Conservation (phyloP, 2,113 vertebrate species). For the Argyrosomus japonicus region DNA sequence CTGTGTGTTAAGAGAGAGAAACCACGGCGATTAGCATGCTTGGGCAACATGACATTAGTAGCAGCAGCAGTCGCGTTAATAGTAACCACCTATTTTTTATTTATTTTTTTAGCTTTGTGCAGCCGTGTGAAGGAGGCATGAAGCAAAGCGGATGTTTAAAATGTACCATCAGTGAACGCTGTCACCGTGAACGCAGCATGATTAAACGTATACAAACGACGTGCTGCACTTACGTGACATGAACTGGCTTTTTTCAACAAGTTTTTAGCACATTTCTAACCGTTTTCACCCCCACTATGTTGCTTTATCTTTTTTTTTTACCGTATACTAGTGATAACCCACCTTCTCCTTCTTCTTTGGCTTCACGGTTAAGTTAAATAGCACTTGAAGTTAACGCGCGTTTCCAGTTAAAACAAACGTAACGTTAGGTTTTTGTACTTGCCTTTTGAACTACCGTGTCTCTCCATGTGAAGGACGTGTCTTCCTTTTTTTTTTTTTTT, state of each 20-base stretch:
- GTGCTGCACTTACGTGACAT: neutral
- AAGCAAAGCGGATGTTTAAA: conserved; percentile 64
- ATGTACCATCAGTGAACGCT: conserved; percentile 31
- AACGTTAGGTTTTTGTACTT: neutral
- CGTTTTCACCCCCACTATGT: neutral
- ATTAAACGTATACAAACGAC: neutral
- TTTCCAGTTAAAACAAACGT: too few species aligned
- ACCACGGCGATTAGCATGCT: conserved; percentile 42
- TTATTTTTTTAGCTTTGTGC: too few species aligned
- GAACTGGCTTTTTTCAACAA: neutral
- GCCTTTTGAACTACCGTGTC: conserved; percentile 25
- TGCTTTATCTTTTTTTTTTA: neutral
- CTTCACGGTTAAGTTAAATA: neutral
- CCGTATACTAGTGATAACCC: neutral
- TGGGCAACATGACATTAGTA: conserved; percentile 17
- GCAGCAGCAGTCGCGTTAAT: neutral
- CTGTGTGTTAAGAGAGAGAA: conserved; percentile 42
- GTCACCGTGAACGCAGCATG: conserved; percentile 9
- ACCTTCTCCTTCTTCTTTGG: neutral
- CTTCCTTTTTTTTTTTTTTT: too few species aligned
- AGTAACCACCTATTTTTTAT: neutral
- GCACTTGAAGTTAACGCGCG: too few species aligned
- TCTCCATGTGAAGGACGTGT: conserved; percentile 15
- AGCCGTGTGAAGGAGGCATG: neutral
- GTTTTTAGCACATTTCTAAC: neutral